Base-by-base conservation (phyloP, 2,113 vertebrate species). In the Protobothrops flavoviridis region DNA sequence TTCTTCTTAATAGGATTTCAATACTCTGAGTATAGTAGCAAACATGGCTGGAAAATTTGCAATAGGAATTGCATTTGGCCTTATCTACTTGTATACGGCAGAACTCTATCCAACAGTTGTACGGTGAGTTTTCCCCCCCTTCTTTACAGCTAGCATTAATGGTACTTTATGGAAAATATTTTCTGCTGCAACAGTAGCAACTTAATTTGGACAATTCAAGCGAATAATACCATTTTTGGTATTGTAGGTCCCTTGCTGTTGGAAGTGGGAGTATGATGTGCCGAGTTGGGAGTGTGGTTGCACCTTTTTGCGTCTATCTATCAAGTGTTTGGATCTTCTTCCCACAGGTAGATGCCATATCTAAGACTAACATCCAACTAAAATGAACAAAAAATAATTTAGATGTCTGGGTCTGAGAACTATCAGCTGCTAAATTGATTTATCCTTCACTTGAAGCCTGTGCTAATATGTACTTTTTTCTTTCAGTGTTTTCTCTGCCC, bases 181-280 rank as follows among this genome's bases (percentile, higher is more conserved):
- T 2, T 4, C 21, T 94, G 61, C n/a, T 93, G 91, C 59, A 59
- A 10, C 91, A 85, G 23, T 93, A 33, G 57, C 13, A 9, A 59
- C 13, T 12, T 52, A 52, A 93, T 64, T 20, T 53, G 56, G 43
- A 50, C 33, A 81, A 43, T 81, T 39, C 33, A 81, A 43, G 17
- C 17, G 33, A 81, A 81, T 15, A 74, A 6, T 39, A 8, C 15
- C 6, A 94, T 94, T 45, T 61, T 88, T 93, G 29, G 55, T 74
- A 88, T 85, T 21, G 74, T 95, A 99, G 99, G 96, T 98, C 98
- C 0, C 97, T 98, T 95, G 99, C 99, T 1, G 98, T 99, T 91
- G 99, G 99, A 53, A 99, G 98, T 87, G 98, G 99, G 85, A 99
- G 98, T 92, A 99, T 98, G 98, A 98, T 99, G 98, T 98, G 98